These are phyloP conservation scores for Axinella damicornis DNA, from an alignment of 37 sponge, comb jelly and placozoan genomes.

Conservation along the genomic window DNA sequence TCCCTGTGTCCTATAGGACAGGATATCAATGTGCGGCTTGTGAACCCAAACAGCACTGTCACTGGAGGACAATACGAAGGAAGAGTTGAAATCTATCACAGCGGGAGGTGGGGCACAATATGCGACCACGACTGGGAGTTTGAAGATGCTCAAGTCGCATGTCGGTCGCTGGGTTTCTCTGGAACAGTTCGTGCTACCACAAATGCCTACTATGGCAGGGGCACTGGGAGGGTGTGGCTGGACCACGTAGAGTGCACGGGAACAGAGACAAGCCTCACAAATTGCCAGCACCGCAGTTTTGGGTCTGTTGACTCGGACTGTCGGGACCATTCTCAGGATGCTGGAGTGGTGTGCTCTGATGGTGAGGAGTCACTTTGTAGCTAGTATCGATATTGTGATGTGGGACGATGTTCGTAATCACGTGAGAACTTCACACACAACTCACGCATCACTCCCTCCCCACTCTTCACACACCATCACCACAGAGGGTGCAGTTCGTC, in stretches of 20 bases:
- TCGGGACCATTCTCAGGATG: conserved; percentile 25
- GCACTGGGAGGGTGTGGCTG: conserved; percentile 12
- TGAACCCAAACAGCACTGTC: conserved; percentile 31
- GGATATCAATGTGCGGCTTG: too few species aligned
- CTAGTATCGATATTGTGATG: neutral
- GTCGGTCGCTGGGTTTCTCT: conserved; percentile 43
- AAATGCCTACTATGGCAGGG: conserved; percentile 21
- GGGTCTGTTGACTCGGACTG: neutral
- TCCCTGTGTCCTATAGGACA: too few species aligned
- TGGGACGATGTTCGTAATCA: too few species aligned
- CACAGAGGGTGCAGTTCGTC: conserved; percentile 33
- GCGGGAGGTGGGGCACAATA: conserved; percentile 58
- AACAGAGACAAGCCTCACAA: conserved; percentile 5
- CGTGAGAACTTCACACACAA: too few species aligned
- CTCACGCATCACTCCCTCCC: too few species aligned
- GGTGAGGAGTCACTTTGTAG: conserved; percentile 9
- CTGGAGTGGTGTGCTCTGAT: conserved; percentile 61
- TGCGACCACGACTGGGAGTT: conserved; percentile 40
- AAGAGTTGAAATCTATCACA: conserved; percentile 53
- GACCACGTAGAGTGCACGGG: conserved; percentile 39
- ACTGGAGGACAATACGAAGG: conserved; percentile 43
- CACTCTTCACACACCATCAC: too few species aligned
- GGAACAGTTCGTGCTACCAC: conserved; percentile 38
- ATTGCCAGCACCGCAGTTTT: neutral
- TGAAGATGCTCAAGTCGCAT: conserved; percentile 53